Base-by-base conservation (phyloP, 2,888 invertebrate species). In the Sylvicola cinctus region DNA sequence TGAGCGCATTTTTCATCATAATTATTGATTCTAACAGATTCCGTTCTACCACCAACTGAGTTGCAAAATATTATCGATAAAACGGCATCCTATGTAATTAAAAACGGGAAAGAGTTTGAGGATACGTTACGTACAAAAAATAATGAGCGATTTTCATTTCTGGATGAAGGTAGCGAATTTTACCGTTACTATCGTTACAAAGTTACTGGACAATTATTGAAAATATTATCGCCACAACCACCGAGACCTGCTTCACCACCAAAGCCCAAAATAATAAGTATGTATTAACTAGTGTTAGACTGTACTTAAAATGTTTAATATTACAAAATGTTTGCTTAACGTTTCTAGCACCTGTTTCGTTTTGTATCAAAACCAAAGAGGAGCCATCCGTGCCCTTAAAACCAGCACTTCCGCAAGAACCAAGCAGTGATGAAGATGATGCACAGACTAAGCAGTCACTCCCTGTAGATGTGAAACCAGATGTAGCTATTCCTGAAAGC, bases 11-110 rank as follows among this genome's bases (percentile, higher is more conserved):
- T 6, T 4, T 20, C 20, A 6, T 20, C 8, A 8, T 20, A 20
- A 20, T 20, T 20, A 20, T 20, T 13, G 10, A 25, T 15, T 16
- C 35, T 52, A 27, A 34, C 51, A 16, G 51, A 60, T 1, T 61
- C 70, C 17, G 55, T 64, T 8, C 58, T 67, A 2, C 93, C 93
- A 1, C 77, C 87, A 0, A 74, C 77, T 4, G 87, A 87, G 45
- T 62, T 81, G 2, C 76, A 79, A 49, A 66, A 80, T 14, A 81
- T 96, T 7, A 81, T 98, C 37, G 90, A 93, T 55, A 91, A 93
- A 58, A 91, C 96, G 74, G 95, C 96, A 1, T 74, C 77, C 41
- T 95, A 95, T 55, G 95, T 98, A 0, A 81, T 87, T 2, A 85
- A 88, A 45, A 95, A 95, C 58, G 98, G 96, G 1, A 71, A 76